Evolutionary conservation across 2,113 vertebrate species (phyloP).

Genomic region (Castor canadensis): DNA sequence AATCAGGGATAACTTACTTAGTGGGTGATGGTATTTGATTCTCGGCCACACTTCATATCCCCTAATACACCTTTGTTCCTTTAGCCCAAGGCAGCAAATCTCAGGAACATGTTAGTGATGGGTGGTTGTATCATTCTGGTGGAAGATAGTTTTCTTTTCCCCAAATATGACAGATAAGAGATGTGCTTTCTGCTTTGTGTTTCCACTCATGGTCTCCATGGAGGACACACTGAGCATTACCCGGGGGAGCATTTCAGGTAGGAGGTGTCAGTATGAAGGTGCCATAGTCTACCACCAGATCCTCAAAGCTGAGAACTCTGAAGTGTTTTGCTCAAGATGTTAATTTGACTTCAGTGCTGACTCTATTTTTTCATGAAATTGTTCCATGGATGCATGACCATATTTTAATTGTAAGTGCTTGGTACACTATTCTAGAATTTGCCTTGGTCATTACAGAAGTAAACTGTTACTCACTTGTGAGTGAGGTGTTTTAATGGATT

Average conservation of each 20-base stretch:
- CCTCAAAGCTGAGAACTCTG: not conserved
- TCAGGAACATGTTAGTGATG: not conserved
- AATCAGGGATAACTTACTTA: not conserved
- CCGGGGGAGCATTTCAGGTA: accelerated
- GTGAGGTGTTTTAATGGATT: not conserved
- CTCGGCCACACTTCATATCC: accelerated
- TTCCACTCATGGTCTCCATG: not conserved
- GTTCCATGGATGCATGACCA: not conserved
- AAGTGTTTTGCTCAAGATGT: not conserved
- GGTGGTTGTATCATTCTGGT: not conserved
- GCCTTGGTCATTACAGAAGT: not conserved
- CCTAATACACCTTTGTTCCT: accelerated
- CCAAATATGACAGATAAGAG: not conserved
- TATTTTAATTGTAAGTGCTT: not conserved
- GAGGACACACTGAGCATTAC: accelerated
- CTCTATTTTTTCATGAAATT: not conserved
- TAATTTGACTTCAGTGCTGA: not conserved
- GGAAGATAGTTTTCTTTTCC: not conserved
- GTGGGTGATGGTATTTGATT: not conserved
- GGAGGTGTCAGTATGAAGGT: accelerated
- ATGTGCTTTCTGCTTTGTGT: not conserved
- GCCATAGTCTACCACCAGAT: accelerated
- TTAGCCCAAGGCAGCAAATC: accelerated
- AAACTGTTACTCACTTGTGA: too few relatives aligned
- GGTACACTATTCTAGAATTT: not conserved